phyloP scores from a whole-genome alignment of 2,888 invertebrate species.

The Dicyrtomina minuta region DNA sequence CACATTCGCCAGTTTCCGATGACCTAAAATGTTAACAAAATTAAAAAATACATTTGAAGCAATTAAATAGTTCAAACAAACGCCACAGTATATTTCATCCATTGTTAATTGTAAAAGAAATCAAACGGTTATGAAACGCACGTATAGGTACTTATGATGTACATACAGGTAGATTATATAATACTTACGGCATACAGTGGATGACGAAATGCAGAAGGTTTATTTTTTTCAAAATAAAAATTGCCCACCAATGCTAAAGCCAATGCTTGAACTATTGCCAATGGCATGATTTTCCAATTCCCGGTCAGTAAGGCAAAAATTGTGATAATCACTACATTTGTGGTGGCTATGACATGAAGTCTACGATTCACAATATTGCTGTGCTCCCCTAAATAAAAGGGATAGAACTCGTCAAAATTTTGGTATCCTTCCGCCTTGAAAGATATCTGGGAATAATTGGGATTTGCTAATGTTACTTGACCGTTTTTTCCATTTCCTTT shows the following conservation, averaged over 20 bases:
- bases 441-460: conserved; percentile 40
- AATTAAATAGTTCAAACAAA: no score
- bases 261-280: conserved; percentile 43
- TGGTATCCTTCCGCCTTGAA: conserved; percentile 43
- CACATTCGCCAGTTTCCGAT: conserved; percentile 45
- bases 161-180: no score
- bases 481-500: conserved; percentile 16
- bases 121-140: no score
- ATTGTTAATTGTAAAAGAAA: background rate
- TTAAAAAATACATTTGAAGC: no score
- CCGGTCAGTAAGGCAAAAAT: conserved; percentile 28
- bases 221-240: conserved; percentile 49
- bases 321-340: conserved; percentile 37
- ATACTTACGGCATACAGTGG: conserved; percentile 49
- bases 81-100: background rate
- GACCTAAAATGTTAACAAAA: conserved; percentile 38
- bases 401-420: conserved; percentile 47
- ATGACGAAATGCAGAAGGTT: conserved; percentile 50
- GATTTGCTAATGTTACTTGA: conserved; percentile 40
- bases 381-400: conserved; percentile 51
- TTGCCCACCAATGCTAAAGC: conserved; percentile 50
- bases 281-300: conserved; percentile 18
- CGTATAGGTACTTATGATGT: no score
- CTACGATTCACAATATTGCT: conserved; percentile 41
- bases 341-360: conserved; percentile 46